Percentiles rank a stretch among this genome's conserved stretches.
Conservation (phyloP, 2,888 invertebrate genomes). For the Prenolepis imparis region DNA sequence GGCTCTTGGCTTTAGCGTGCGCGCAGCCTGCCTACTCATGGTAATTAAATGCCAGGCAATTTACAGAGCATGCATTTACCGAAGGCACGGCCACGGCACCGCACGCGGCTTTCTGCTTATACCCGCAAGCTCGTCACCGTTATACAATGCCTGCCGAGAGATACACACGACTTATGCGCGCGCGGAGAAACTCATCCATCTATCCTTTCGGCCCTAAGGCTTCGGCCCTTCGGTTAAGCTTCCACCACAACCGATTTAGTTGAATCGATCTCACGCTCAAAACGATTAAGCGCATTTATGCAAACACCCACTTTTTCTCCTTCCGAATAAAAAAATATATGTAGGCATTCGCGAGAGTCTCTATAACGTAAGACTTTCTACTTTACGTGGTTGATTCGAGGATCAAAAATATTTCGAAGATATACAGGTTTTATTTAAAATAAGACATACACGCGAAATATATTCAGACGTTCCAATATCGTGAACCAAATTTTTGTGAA, state of each 20-base stretch:
- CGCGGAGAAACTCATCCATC: conserved; percentile 38
- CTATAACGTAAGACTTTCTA: not conserved
- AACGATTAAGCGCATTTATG: conserved; percentile 33
- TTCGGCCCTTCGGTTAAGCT: conserved; percentile 6
- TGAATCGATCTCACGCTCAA: not conserved
- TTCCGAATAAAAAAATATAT: conserved; percentile 3
- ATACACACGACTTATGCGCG: conserved; percentile 57
- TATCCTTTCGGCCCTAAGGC: conserved; percentile 20
- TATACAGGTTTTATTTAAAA: not conserved
- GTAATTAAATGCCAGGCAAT: conserved; percentile 86
- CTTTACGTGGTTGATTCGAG: not conserved
- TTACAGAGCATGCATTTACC: conserved; percentile 82
- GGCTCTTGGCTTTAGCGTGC: conserved; percentile 80
- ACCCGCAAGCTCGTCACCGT: conserved; percentile 57
- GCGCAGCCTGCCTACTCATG: conserved; percentile 82
- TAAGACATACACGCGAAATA: not conserved
- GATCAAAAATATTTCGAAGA: not conserved
- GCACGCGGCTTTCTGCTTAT: conserved; percentile 71
- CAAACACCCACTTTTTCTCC: not conserved
- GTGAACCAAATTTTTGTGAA: not conserved
- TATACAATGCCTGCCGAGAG: conserved; percentile 47
- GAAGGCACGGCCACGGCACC: conserved; percentile 75
- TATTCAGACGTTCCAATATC: not conserved
- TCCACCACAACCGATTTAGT: not conserved
- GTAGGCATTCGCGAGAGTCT: not conserved